These are phyloP conservation scores for Andrena cerasifolii DNA, from an alignment of 1,140 invertebrate genomes.

Conservation along the genomic window DNA sequence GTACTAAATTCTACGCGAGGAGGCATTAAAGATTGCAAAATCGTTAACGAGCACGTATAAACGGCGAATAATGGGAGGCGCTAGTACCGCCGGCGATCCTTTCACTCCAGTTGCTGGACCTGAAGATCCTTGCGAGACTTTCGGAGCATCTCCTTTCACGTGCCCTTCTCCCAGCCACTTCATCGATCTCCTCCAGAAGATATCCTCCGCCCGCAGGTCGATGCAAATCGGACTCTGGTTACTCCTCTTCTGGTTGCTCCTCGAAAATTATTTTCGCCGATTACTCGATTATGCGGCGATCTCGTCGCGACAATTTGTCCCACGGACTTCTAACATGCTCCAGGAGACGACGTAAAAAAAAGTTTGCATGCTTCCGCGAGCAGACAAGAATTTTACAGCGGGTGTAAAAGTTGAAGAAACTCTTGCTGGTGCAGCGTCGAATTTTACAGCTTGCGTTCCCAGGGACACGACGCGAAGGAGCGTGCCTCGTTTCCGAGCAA, in stretches of 20 bases:
- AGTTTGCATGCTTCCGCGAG: neutral
- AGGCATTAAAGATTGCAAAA: slow-evolving; percentile 16
- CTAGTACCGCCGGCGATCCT: slow-evolving; percentile 46
- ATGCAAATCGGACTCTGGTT: no score
- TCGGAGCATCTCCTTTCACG: slow-evolving; percentile 26
- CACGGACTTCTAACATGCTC: neutral
- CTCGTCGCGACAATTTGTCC: neutral
- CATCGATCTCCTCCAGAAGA: neutral
- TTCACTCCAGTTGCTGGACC: slow-evolving; percentile 58
- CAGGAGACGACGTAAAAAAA: neutral
- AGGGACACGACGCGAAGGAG: neutral
- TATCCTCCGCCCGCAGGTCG: no score
- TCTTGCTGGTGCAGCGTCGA: neutral
- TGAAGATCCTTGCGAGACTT: slow-evolving; percentile 15
- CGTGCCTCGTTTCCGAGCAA: neutral
- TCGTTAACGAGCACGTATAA: neutral
- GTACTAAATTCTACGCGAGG: neutral
- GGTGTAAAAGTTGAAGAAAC: slow-evolving; percentile 18
- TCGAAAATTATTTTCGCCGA: no score
- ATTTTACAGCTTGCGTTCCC: slow-evolving; percentile 7
- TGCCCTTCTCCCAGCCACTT: neutral
- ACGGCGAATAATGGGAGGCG: slow-evolving; percentile 7
- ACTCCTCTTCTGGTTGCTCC: neutral
- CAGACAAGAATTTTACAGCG: slow-evolving; percentile 12
- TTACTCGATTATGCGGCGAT: neutral